phyloP scores from a whole-genome alignment of 2,888 invertebrate species.

The Drosophila paracracens region DNA sequence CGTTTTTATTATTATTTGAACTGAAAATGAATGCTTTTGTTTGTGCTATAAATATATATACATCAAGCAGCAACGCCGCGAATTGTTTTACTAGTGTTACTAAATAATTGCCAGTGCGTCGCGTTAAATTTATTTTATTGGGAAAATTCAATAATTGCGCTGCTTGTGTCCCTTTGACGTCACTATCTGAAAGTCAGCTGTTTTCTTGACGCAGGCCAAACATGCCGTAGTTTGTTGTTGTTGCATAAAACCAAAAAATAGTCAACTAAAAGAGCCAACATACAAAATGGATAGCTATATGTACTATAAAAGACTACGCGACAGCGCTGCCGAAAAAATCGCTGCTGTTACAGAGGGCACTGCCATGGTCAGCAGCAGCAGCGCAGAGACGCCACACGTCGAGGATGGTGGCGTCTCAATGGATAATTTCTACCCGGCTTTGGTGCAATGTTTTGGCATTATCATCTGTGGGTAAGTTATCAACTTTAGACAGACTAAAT shows the following conservation, averaged over 20 bases:
- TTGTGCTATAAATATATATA: conserved; percentile 50
- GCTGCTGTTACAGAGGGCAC: conserved; percentile 24
- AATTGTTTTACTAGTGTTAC: conserved; percentile 47
- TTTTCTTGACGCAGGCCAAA: conserved; percentile 24
- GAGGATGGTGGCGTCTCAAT: conserved; percentile 85
- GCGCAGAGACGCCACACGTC: conserved; percentile 36
- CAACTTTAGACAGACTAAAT: background rate
- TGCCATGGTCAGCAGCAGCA: conserved; percentile 31
- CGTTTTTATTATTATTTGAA: conserved; percentile 13
- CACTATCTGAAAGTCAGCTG: conserved; percentile 59
- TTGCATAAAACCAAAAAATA: conserved; percentile 8
- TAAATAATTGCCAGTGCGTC: conserved; percentile 33
- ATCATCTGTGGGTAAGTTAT: conserved; percentile 94
- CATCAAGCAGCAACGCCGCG: conserved; percentile 34
- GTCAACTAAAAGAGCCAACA: background rate
- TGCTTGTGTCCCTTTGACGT: conserved; percentile 59
- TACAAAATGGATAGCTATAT: conserved; percentile 77
- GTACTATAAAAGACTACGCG: conserved; percentile 67
- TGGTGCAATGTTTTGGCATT: conserved; percentile 96
- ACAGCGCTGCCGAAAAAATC: conserved; percentile 32
- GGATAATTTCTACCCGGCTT: conserved; percentile 95
- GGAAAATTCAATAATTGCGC: conserved; percentile 67
- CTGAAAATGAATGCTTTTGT: conserved; percentile 40
- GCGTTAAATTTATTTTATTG: conserved; percentile 20
- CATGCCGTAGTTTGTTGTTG: conserved; percentile 30